Conservation (phyloP, 2,797 vertebrate genomes). For the Gallirallus australis region DNA sequence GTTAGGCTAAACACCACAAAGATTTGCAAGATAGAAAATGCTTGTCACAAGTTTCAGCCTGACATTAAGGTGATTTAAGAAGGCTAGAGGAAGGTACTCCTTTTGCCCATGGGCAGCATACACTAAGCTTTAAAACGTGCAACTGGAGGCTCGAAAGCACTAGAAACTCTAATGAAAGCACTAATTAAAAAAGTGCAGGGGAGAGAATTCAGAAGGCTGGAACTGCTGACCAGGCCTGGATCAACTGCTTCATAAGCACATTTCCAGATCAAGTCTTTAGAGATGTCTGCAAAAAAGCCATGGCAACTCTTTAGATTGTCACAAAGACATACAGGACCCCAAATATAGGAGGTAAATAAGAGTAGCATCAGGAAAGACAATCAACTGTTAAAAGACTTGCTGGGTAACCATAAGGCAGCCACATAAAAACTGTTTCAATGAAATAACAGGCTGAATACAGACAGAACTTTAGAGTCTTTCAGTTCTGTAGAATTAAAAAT, state of each 20-base stretch:
- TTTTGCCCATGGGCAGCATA: background rate
- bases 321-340: background rate
- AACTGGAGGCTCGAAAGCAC: background rate
- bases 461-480: background rate
- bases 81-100: background rate
- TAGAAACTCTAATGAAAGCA: background rate
- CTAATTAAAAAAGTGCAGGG: background rate
- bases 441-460: background rate
- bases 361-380: background rate
- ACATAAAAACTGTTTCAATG: background rate
- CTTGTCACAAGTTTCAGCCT: background rate
- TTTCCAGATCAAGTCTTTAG: background rate
- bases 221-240: background rate
- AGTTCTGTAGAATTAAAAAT: background rate
- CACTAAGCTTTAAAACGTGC: background rate
- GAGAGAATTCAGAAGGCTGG: background rate
- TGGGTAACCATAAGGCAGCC: background rate
- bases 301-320: background rate
- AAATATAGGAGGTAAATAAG: background rate
- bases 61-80: background rate
- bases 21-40: background rate
- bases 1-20: background rate
- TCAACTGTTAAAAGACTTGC: background rate
- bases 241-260: background rate
- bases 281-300: background rate